Conservation (phyloP, 2,113 vertebrate genomes). For the Phoenicopterus ruber region DNA sequence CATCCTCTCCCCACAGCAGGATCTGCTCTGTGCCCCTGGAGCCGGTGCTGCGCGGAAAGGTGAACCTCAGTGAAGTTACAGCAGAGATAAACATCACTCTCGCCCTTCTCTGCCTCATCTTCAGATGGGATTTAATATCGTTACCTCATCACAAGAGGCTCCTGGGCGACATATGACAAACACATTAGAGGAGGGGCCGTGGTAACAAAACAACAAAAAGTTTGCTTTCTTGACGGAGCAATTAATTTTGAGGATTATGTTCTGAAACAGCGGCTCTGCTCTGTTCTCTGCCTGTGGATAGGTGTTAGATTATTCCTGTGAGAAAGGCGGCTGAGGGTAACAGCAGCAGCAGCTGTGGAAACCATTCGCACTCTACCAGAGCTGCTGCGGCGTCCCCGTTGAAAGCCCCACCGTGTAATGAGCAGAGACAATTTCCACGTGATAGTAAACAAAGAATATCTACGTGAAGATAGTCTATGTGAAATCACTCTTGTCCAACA, state of each 20-base stretch:
- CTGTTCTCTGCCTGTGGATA: not conserved
- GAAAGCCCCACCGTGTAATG: not conserved
- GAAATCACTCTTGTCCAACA: not conserved
- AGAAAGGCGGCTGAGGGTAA: conserved; percentile 16
- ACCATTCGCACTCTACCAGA: conserved; percentile 27
- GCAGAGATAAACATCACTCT: not conserved
- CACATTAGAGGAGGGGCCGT: not conserved
- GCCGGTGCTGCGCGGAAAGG: not conserved
- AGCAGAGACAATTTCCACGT: conserved; percentile 21
- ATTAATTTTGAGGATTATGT: not conserved
- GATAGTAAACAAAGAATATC: conserved; percentile 24
- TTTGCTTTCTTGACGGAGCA: not conserved
- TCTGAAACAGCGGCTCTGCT: not conserved
- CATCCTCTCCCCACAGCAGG: not conserved
- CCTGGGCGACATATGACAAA: not conserved
- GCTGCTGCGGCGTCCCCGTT: not conserved
- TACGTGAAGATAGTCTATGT: not conserved
- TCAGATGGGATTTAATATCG: not conserved
- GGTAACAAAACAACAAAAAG: not conserved
- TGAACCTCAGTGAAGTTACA: accelerated
- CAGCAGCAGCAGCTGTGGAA: conserved; percentile 72
- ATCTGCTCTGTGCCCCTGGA: not conserved
- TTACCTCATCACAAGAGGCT: not conserved
- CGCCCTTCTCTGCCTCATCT: not conserved
- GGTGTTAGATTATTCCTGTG: conserved; percentile 43